Conservation (phyloP, 2,113 vertebrate species). For the Pimephales promelas region DNA sequence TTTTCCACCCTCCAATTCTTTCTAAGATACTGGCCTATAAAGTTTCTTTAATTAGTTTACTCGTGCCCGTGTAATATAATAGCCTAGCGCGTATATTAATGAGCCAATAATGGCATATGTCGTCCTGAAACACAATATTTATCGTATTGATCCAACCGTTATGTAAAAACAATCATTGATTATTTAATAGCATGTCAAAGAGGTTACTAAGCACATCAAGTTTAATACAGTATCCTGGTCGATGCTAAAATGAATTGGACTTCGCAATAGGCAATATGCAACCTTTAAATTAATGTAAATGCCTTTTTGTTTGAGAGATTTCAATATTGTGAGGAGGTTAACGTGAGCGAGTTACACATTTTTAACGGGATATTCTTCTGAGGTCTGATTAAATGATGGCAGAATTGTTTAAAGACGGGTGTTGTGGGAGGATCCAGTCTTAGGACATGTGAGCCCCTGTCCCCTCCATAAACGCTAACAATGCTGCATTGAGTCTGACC, state of each 20-base stretch:
- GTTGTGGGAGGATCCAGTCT: constrained; percentile 51
- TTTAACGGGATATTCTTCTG: background rate
- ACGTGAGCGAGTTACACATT: background rate
- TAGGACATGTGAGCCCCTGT: constrained; percentile 71
- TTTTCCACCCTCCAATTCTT: constrained; percentile 2
- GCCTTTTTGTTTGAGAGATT: background rate
- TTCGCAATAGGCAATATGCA: constrained; percentile 28
- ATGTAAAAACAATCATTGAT: constrained; percentile 55
- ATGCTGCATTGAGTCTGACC: constrained; percentile 72
- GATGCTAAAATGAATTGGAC: constrained; percentile 4
- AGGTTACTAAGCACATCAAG: constrained; percentile 19
- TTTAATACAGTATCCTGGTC: constrained; percentile 30
- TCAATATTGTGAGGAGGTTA: background rate
- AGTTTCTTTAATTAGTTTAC: constrained; percentile 43
- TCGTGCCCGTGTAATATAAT: constrained; percentile 43
- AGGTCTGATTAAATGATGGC: constrained; percentile 49
- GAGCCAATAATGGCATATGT: constrained; percentile 51
- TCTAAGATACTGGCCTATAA: constrained; percentile 18
- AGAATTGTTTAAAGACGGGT: constrained; percentile 68
- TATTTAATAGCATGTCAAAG: constrained; percentile 56
- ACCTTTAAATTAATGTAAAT: background rate
- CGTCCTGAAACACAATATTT: constrained; percentile 54
- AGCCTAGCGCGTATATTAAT: constrained; percentile 46
- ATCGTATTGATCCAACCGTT: constrained; percentile 54
- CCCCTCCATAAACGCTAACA: constrained; percentile 70